phyloP scores from a whole-genome alignment of 2,113 vertebrate species.

The Corythornis vintsioides region DNA sequence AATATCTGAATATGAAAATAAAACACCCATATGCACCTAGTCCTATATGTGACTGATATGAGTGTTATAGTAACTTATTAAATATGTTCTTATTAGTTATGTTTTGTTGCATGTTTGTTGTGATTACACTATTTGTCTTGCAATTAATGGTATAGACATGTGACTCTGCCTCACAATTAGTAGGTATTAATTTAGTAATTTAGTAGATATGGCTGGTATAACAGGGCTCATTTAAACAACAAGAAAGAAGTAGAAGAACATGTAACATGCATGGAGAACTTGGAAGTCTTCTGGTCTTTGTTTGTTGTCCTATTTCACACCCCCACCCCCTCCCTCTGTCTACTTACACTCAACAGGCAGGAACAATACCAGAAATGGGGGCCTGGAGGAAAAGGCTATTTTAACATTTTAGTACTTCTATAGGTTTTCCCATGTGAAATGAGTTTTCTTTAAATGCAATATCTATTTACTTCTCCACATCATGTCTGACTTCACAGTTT shows the following conservation, averaged over 20 bases:
- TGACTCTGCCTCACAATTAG: background rate
- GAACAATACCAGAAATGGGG: background rate
- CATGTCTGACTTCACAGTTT: background rate
- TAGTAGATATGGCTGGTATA: background rate
- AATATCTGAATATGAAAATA: background rate
- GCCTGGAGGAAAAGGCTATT: background rate
- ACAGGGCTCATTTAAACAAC: background rate
- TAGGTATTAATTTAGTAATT: no score
- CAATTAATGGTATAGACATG: no score
- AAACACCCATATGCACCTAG: rapidly evolving
- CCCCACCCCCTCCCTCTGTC: background rate
- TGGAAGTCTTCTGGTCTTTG: background rate
- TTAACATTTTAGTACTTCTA: background rate
- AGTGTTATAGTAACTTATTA: background rate
- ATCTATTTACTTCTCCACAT: background rate
- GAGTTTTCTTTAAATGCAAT: background rate
- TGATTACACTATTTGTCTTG: background rate
- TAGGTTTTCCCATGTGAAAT: background rate
- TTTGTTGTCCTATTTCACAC: no score
- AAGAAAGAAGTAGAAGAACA: background rate
- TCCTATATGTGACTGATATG: background rate
- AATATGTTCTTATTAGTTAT: background rate
- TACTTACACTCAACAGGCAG: background rate
- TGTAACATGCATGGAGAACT: background rate
- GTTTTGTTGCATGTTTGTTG: background rate